These are phyloP conservation scores for Rotaria sp. DNA, from an alignment of 2,888 invertebrate species.

Conservation along the genomic window DNA sequence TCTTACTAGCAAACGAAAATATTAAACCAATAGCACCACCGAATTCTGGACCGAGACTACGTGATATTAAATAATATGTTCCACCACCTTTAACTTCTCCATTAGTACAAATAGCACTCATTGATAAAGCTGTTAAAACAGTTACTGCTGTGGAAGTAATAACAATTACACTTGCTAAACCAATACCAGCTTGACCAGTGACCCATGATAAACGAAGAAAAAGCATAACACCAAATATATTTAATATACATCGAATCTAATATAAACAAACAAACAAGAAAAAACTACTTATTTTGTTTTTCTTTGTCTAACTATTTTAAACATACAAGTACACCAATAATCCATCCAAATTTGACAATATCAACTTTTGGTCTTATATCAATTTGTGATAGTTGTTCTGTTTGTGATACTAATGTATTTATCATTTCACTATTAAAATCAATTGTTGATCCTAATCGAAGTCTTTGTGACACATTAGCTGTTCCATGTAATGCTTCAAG, in stretches of 20 bases:
- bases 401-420: background rate
- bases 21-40: slow-evolving; percentile 93
- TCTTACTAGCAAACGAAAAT: slow-evolving; percentile 72
- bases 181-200: slow-evolving; percentile 83
- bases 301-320: no score
- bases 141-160: slow-evolving; percentile 58
- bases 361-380: slow-evolving; percentile 24
- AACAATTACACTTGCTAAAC: slow-evolving; percentile 59
- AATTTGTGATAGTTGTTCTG: slow-evolving; percentile 14
- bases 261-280: no score
- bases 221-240: slow-evolving; percentile 98
- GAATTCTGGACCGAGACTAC: slow-evolving; percentile 89
- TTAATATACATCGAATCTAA: slow-evolving; percentile 85
- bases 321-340: slow-evolving; percentile 69
- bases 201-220: slow-evolving; percentile 95
- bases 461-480: background rate
- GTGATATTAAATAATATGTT: slow-evolving; percentile 90
- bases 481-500: slow-evolving; percentile 42
- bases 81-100: slow-evolving; percentile 97
- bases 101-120: slow-evolving; percentile 96
- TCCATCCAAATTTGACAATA: slow-evolving; percentile 83
- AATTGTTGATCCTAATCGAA: background rate
- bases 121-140: slow-evolving; percentile 82
- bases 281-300: no score
- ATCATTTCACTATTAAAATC: slow-evolving; percentile 11